These are phyloP conservation scores for Ciconia nigra DNA, from an alignment of 2,797 vertebrate species.

Conservation along the genomic window DNA sequence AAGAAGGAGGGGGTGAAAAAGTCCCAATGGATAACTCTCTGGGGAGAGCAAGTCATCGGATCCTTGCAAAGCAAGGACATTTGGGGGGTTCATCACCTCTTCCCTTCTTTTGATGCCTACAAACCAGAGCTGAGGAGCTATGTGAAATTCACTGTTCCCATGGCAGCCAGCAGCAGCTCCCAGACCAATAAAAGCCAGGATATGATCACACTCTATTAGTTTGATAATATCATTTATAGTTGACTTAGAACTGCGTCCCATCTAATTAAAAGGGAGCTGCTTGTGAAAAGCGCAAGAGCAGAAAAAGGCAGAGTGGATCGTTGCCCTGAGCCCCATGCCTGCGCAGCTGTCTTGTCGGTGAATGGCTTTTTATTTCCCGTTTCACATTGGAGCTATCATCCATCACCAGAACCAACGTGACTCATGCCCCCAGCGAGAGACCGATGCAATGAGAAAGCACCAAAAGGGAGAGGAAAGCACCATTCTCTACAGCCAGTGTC, in stretches of 20 bases:
- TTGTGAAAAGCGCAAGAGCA: not conserved
- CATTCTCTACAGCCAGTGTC: not conserved
- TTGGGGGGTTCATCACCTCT: not conserved
- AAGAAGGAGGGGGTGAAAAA: not conserved
- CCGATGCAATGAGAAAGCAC: not conserved
- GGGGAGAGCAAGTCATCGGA: not conserved
- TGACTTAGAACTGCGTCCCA: slow-evolving; percentile 10
- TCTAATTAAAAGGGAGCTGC: slow-evolving; percentile 51
- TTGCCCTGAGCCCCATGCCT: not conserved
- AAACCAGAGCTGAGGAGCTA: not conserved
- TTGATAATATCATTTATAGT: slow-evolving; percentile 28
- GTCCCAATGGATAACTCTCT: accelerated
- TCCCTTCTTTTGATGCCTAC: not conserved
- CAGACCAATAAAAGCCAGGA: not conserved
- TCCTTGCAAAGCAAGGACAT: not conserved
- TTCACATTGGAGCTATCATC: slow-evolving; percentile 11
- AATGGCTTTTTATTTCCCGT: not conserved
- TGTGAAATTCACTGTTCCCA: slow-evolving; percentile 22
- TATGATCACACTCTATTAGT: slow-evolving; percentile 41
- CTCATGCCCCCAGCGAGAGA: not conserved
- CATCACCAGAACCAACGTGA: not conserved
- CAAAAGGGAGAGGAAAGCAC: not conserved
- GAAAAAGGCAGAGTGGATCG: not conserved
- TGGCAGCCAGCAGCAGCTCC: slow-evolving; percentile 45
- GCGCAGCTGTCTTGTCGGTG: not conserved